Evolutionary conservation across 2,113 vertebrate species (phyloP).

Genomic region (Phaethon lepturus): DNA sequence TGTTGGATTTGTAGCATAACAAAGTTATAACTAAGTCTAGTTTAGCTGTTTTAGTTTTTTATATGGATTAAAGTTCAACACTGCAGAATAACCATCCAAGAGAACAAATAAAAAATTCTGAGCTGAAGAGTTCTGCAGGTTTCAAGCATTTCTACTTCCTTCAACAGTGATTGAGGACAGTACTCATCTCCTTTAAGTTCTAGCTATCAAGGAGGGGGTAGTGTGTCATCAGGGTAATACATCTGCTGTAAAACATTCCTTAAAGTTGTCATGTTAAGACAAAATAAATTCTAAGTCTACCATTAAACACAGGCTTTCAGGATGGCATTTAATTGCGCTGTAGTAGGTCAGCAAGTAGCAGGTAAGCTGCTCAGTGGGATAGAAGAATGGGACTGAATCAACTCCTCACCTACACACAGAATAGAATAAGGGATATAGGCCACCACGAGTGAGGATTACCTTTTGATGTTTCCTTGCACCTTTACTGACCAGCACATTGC

Average conservation of each 20-base stretch:
- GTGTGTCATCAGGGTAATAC: neutral
- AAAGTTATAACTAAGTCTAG: neutral
- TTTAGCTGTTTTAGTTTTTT: neutral
- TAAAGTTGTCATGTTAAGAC: neutral
- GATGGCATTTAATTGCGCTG: neutral
- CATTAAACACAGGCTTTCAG: neutral
- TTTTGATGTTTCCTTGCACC: neutral
- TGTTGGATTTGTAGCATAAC: neutral
- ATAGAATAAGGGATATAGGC: neutral
- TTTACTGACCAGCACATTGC: neutral
- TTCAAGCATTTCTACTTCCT: neutral
- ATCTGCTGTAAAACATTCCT: neutral
- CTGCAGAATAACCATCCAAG: neutral
- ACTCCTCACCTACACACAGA: neutral
- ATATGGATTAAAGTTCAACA: neutral
- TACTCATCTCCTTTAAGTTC: neutral
- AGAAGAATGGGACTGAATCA: neutral
- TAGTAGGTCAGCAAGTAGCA: neutral
- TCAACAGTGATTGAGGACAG: neutral
- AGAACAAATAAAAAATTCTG: neutral
- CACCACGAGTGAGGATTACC: neutral
- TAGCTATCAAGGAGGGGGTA: neutral
- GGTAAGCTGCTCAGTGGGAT: neutral
- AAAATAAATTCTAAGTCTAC: neutral
- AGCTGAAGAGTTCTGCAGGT: neutral